Evolutionary conservation across 2,888 invertebrate species (phyloP).

Genomic region (Acrobasis consociella): DNA sequence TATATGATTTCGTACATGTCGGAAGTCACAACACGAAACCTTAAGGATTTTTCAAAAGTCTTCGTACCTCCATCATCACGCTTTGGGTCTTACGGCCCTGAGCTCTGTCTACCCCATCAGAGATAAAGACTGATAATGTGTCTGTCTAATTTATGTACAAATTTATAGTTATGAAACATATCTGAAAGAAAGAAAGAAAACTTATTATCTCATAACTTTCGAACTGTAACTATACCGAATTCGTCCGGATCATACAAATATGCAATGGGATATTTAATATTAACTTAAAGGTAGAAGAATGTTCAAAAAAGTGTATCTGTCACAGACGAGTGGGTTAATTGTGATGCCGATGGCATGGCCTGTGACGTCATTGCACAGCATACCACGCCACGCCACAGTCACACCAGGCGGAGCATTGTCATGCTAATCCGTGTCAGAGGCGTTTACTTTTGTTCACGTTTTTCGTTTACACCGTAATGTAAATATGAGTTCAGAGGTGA

Average conservation of each 20-base stretch:
- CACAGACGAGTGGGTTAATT: conserved; percentile 15
- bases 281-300: not conserved
- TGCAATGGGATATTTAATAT: not conserved
- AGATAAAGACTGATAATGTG: too few species aligned
- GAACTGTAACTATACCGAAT: too few species aligned
- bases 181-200: too few species aligned
- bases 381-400: conserved; percentile 4
- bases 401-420: conserved; percentile 24
- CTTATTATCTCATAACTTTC: too few species aligned
- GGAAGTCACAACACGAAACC: too few species aligned
- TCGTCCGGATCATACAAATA: not conserved
- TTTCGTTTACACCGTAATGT: conserved; percentile 22
- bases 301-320: conserved; percentile 8
- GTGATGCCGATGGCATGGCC: conserved; percentile 9
- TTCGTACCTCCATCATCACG: too few species aligned
- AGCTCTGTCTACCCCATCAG: too few species aligned
- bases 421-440: conserved; percentile 30
- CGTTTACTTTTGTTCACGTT: conserved; percentile 24
- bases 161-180: too few species aligned
- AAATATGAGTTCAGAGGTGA: conserved; percentile 22
- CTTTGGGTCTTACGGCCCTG: too few species aligned
- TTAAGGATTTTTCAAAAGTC: too few species aligned
- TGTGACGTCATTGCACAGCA: conserved; percentile 3
- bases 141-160: too few species aligned
- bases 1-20: too few species aligned